Evolutionary conservation across 2,113 vertebrate species (phyloP).

Genomic region (Chauna torquata): DNA sequence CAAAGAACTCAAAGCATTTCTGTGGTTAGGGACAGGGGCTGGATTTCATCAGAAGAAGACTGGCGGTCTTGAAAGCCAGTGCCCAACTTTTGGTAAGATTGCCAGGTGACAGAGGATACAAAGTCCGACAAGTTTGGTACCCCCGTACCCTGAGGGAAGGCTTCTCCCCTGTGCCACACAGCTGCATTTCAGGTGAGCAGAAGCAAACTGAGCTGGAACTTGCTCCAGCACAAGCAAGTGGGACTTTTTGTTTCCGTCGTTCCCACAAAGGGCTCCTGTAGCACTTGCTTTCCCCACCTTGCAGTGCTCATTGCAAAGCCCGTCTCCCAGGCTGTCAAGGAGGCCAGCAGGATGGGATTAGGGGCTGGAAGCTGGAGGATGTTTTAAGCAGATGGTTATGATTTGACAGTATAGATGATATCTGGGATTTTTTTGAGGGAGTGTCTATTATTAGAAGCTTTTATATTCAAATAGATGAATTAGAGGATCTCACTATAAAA

Average conservation of each 20-base stretch:
- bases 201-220: not conserved
- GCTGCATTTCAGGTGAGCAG: not conserved
- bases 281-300: not conserved
- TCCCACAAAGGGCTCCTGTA: not conserved
- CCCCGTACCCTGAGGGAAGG: not conserved
- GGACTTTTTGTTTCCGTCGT: not conserved
- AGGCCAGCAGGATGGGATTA: not conserved
- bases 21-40: not conserved
- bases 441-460: not conserved
- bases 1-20: not conserved
- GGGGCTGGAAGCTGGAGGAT: not conserved
- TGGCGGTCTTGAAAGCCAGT: not conserved
- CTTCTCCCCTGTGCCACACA: rapidly evolving
- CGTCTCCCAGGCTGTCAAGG: not conserved
- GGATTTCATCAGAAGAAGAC: not conserved
- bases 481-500: not conserved
- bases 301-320: not conserved
- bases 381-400: not conserved
- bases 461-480: not conserved
- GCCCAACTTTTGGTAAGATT: not conserved
- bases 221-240: not conserved
- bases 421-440: not conserved
- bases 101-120: not conserved
- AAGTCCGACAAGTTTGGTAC: rapidly evolving
- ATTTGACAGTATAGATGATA: not conserved